Evolutionary conservation across 2,797 vertebrate species (phyloP), one percentile per base, ranked within the genome.

Genomic region (Sebastes umbrosus): DNA sequence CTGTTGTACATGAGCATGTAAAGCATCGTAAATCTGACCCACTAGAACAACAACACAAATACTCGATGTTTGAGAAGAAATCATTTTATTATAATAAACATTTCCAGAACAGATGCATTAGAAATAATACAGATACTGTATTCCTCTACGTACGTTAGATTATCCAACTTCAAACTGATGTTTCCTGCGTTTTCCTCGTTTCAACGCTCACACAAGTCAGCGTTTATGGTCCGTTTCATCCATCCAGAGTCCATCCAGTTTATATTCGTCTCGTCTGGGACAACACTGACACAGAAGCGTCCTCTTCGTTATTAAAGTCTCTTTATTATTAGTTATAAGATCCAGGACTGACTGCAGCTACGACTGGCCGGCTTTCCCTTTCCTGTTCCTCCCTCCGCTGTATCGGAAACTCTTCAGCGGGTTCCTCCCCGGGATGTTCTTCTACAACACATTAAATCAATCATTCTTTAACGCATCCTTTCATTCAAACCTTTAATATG

Each of bases 371-470:
- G 68, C 22, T 84, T 83, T 84, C 0, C 69, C 70, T 13, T 74
- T 39, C 24, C 75, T 78, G 20, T 54, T 73, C 27, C 86, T 96
- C 54, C 90, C 93, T 73, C 88, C 75, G 3, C 77, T 86, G 90
- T 93, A 95, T 36, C 85, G 92, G 86, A 99, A 99, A 82, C 88
- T 97, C 89, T 93, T 97, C 74, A 99, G 94, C 0, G 97, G 98
- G 80, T 99, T 97, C 85, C 86, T 93, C 50, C 84, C 93, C 80
- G 68, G 89, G 85, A 5, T 13, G 79, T 81, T 94, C 67, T 95
- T 97, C 93, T 90, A 72, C 6, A 31, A 58, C 6, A 4, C 3
- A 32, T 2, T 25, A 24, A 80, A 24, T 12, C 9, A 31, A 1
- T 43, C 8, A 63, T 4, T 1, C 8, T 46, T 59, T 4, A 12